phyloP scores from a whole-genome alignment of 2,113 vertebrate species.

The Candoia aspera region DNA sequence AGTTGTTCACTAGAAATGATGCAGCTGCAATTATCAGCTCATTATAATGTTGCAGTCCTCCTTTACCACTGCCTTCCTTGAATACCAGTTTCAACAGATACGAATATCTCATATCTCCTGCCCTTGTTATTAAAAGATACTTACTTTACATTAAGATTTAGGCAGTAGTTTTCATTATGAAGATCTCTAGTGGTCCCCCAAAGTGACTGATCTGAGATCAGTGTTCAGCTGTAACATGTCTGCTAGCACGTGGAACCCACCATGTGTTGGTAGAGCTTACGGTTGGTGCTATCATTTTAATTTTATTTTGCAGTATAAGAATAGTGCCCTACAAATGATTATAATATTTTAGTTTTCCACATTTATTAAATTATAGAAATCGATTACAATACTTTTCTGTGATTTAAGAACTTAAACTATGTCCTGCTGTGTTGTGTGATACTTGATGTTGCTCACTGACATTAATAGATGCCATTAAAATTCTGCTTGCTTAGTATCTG shows the following conservation, averaged over 20 bases:
- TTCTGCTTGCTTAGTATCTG: constrained; percentile 45
- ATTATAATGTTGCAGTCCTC: background rate
- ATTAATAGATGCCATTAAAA: constrained; percentile 42
- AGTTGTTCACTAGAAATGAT: background rate
- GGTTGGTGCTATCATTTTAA: background rate
- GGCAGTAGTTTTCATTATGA: background rate
- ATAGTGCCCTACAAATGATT: background rate
- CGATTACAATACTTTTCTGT: background rate
- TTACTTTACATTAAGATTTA: background rate
- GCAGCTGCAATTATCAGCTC: background rate
- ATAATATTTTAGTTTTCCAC: background rate
- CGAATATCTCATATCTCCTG: background rate
- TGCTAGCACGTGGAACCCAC: background rate
- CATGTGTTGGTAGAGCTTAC: background rate
- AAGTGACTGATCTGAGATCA: background rate
- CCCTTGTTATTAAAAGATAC: background rate
- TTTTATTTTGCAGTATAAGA: background rate
- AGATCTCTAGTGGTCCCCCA: background rate
- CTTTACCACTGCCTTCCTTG: background rate
- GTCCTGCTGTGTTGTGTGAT: constrained; percentile 35
- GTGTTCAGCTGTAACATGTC: background rate
- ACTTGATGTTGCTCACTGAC: constrained; percentile 42
- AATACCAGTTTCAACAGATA: background rate
- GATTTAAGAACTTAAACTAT: constrained; percentile 41
- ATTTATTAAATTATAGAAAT: background rate